Conservation (phyloP, 2,113 vertebrate species). For the Galbula dea region DNA sequence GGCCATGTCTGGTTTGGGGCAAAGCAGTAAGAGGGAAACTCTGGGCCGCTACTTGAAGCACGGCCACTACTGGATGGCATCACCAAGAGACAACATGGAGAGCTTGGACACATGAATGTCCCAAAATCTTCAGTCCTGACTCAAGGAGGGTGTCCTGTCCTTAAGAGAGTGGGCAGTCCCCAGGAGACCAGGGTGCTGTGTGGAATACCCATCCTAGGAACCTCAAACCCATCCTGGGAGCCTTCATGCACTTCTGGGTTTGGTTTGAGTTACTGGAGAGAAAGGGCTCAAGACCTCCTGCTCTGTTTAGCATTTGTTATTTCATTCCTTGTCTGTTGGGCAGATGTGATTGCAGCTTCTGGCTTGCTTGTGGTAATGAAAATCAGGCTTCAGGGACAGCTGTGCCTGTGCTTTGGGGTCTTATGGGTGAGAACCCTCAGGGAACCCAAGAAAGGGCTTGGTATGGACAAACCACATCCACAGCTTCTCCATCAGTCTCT, state of each 20-base stretch:
- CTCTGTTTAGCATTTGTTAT: background rate
- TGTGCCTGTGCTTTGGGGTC: fast-evolving
- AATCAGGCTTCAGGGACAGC: background rate
- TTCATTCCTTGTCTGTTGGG: background rate
- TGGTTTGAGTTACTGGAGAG: background rate
- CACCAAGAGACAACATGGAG: background rate
- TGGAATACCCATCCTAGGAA: background rate
- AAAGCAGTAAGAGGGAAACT: background rate
- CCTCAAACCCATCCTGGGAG: background rate
- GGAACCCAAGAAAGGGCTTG: background rate
- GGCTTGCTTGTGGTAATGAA: background rate
- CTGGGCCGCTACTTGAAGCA: no score
- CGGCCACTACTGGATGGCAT: background rate
- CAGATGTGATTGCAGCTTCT: background rate
- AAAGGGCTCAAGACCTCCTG: background rate
- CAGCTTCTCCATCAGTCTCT: fast-evolving
- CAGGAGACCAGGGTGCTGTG: fast-evolving
- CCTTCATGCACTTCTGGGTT: background rate
- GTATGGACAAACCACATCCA: fast-evolving
- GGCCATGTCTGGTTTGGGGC: background rate
- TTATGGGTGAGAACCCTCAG: fast-evolving
- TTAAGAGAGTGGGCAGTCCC: background rate
- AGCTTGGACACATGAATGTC: background rate
- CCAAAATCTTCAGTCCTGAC: background rate
- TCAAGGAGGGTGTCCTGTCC: background rate